Conservation (phyloP, 2,888 invertebrate genomes). For the Dasypogon diadema region DNA sequence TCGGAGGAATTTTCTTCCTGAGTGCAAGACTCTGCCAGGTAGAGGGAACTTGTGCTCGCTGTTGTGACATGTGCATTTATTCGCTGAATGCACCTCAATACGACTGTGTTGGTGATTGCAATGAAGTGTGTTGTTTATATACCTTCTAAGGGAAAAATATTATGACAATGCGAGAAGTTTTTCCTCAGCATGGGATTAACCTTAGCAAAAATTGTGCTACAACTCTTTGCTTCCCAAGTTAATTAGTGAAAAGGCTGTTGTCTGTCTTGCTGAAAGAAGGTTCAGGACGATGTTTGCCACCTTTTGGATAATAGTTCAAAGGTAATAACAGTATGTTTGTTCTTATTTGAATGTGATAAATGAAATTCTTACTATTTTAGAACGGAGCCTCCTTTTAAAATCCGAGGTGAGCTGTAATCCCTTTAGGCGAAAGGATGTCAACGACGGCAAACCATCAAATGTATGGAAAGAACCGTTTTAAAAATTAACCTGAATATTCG, state of each 20-base stretch:
- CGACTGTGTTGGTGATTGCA: conserved; percentile 29
- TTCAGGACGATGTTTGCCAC: neutral
- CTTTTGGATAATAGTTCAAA: neutral
- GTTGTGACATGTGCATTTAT: conserved; percentile 37
- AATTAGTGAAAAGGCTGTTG: conserved; percentile 5
- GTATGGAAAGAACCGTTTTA: neutral
- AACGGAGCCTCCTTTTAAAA: neutral
- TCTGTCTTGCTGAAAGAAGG: conserved; percentile 3
- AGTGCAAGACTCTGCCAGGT: conserved; percentile 20
- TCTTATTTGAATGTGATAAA: neutral
- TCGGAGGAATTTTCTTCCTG: conserved; percentile 30
- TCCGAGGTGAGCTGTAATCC: neutral
- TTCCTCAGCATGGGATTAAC: neutral
- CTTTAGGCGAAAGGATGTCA: neutral
- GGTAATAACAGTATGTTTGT: neutral
- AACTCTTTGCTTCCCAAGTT: neutral
- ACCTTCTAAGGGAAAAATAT: conserved; percentile 41
- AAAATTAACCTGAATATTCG: neutral
- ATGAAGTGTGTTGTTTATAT: conserved; percentile 24
- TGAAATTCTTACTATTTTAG: neutral
- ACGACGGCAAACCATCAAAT: neutral
- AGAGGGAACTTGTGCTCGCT: neutral
- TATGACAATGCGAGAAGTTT: conserved; percentile 26
- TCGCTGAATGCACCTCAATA: conserved; percentile 5
- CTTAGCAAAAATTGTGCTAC: conserved; percentile 4